Evolutionary conservation across 2,113 vertebrate species (phyloP).

Genomic region (Tachuris rubrigastra): DNA sequence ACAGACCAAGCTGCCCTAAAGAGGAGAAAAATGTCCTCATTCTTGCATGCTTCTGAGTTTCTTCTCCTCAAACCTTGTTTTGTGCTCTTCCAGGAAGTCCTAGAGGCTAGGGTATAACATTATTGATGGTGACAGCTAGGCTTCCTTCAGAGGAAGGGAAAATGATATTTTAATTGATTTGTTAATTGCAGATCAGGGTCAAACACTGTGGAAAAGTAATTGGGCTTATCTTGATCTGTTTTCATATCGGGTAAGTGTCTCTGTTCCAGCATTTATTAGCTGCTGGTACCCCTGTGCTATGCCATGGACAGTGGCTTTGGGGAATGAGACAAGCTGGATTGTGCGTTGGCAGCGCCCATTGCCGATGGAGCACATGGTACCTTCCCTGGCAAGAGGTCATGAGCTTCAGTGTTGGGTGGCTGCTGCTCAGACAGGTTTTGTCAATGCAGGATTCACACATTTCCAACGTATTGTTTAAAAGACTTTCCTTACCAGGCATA

Average conservation of each 20-base stretch:
- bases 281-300: not conserved
- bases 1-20: not conserved
- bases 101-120: not conserved
- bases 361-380: not conserved
- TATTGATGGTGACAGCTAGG: not conserved
- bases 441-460: not conserved
- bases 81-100: not conserved
- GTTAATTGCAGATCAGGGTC: not conserved
- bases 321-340: not conserved
- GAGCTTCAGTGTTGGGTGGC: not conserved
- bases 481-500: not conserved
- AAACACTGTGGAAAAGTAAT: not conserved
- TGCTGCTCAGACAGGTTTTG: not conserved
- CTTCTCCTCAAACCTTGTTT: not conserved
- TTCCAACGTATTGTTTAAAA: not conserved
- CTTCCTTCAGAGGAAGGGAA: not conserved
- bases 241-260: not conserved
- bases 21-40: not conserved
- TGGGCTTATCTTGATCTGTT: not conserved
- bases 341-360: not conserved
- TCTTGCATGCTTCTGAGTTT: not conserved
- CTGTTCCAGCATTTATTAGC: not conserved
- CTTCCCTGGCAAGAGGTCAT: not conserved
- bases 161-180: constrained; percentile 9
- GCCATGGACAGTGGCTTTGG: not conserved